These are phyloP conservation scores for Lasioglossum zephyrum DNA, from an alignment of 2,888 invertebrate genomes.

Conservation along the genomic window DNA sequence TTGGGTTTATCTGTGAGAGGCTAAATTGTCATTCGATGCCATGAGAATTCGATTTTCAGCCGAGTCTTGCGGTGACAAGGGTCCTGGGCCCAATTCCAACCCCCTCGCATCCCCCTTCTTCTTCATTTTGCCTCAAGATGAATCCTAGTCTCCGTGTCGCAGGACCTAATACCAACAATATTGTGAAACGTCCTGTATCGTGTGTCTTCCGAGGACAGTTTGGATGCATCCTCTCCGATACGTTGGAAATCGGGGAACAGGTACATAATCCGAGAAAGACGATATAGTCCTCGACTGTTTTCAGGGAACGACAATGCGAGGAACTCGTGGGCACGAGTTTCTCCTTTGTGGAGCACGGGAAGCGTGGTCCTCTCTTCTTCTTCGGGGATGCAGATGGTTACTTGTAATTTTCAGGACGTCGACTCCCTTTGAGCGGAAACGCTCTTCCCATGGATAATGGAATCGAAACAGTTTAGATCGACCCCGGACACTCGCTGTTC, in stretches of 20 bases:
- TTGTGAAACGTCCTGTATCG: constrained; percentile 70
- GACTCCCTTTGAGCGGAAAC: constrained; percentile 2
- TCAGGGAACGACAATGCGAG: constrained; percentile 12
- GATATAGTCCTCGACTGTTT: constrained; percentile 21
- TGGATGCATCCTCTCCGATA: constrained; percentile 14
- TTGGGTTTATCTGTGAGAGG: constrained; percentile 47
- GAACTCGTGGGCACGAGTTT: constrained; percentile 27
- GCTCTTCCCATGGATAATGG: background rate
- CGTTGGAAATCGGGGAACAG: constrained; percentile 65
- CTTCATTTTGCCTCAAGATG: background rate
- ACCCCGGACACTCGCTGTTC: background rate
- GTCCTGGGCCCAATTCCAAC: constrained; percentile 50
- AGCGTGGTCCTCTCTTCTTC: background rate
- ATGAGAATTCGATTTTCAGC: constrained; percentile 82
- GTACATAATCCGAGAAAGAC: constrained; percentile 49
- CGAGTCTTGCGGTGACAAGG: constrained; percentile 74
- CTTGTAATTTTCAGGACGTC: constrained; percentile 13
- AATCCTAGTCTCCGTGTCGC: constrained; percentile 3
- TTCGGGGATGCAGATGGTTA: background rate
- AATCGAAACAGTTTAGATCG: background rate
- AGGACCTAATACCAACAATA: constrained; percentile 53
- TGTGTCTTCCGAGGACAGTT: constrained; percentile 22
- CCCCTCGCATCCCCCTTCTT: background rate
- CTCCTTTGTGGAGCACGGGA: constrained; percentile 11
- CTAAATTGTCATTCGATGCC: constrained; percentile 83